Conservation (phyloP, 2,797 vertebrate species). For the Australoheros facetus region DNA sequence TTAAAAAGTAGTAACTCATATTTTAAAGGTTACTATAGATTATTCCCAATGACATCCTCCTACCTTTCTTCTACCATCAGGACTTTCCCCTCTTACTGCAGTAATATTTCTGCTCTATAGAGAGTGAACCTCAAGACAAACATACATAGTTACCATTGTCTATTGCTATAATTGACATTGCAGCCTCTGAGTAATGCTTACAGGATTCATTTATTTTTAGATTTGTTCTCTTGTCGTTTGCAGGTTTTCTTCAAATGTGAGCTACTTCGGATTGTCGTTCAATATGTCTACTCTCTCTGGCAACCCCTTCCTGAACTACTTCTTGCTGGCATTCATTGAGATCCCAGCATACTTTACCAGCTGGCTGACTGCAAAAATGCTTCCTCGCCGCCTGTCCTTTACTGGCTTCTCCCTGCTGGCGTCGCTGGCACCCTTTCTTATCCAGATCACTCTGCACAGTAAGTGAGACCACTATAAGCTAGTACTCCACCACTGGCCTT, state of each 20-base stretch:
- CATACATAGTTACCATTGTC: neutral
- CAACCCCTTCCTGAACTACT: conserved; percentile 60
- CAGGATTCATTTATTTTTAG: neutral
- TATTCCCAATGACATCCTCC: no score
- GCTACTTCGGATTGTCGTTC: conserved; percentile 60
- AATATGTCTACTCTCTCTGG: conserved; percentile 49
- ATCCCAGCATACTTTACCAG: conserved; percentile 19
- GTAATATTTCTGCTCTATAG: no score
- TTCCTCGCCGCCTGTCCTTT: conserved; percentile 43
- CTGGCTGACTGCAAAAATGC: conserved; percentile 27
- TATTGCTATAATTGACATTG: neutral
- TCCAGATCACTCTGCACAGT: conserved; percentile 53
- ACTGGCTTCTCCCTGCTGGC: conserved; percentile 42
- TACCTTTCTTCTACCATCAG: no score
- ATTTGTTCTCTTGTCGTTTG: conserved; percentile 13
- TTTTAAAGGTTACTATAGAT: no score
- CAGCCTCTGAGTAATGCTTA: neutral
- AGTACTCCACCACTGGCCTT: neutral
- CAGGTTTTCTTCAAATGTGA: conserved; percentile 51
- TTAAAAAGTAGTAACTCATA: neutral
- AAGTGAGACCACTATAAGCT: conserved; percentile 16
- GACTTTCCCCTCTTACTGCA: no score
- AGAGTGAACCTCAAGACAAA: neutral
- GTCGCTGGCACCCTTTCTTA: conserved; percentile 39
- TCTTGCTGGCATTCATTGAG: conserved; percentile 41